Percentiles rank a stretch among this genome's conserved stretches.
Conservation (phyloP, 2,113 vertebrate genomes). For the Seriola quinqueradiata region DNA sequence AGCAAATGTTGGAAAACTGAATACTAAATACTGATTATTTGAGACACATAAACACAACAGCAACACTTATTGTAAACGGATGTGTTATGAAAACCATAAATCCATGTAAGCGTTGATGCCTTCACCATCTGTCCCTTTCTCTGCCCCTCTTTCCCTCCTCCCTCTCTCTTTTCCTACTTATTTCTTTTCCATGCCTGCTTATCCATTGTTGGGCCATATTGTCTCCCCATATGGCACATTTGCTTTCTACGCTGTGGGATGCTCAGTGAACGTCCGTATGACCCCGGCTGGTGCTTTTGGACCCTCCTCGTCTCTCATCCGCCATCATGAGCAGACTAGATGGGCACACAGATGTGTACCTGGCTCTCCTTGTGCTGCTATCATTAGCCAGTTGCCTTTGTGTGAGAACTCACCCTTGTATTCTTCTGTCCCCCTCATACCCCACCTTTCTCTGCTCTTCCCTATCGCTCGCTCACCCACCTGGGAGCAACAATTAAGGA, state of each 20-base stretch:
- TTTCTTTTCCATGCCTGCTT: slow-evolving; percentile 17
- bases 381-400: slow-evolving; percentile 68
- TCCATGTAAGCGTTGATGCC: slow-evolving; percentile 24
- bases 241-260: slow-evolving; percentile 6
- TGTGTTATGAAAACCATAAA: slow-evolving; percentile 36
- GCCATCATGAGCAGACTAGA: slow-evolving; percentile 1
- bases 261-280: slow-evolving; percentile 33
- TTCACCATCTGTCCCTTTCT: slow-evolving; percentile 48
- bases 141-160: slow-evolving; percentile 9
- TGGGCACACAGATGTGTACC: slow-evolving; percentile 18
- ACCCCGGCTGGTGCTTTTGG: slow-evolving; percentile 32
- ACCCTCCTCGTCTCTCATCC: slow-evolving; percentile 37
- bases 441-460: slow-evolving; percentile 12
- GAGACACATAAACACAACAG: neutral
- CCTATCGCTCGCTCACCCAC: slow-evolving; percentile 60
- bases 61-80: slow-evolving; percentile 8
- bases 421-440: neutral
- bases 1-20: neutral
- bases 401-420: slow-evolving; percentile 26
- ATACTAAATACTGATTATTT: neutral
- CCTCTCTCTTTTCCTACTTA: neutral
- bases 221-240: slow-evolving; percentile 6
- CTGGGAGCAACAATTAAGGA: slow-evolving; percentile 79
- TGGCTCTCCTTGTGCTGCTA: slow-evolving; percentile 54
- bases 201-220: slow-evolving; percentile 26